Conservation (phyloP, 2,888 invertebrate species). For the Sicus ferrugineus region DNA sequence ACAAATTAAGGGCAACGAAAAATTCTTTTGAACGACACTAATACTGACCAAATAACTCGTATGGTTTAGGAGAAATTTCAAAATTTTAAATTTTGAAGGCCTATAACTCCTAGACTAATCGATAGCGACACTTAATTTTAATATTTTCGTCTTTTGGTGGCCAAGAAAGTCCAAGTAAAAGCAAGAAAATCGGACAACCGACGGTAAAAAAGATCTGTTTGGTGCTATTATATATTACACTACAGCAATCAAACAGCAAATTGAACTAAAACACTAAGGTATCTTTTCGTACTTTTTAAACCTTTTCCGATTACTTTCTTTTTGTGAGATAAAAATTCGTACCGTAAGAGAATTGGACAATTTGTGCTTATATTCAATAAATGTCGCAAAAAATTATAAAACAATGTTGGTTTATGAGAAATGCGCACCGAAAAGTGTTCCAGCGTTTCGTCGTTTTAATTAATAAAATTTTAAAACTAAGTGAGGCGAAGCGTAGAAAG, state of each 20-base stretch:
- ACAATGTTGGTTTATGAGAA: neutral
- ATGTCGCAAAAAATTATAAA: neutral
- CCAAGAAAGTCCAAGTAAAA: neutral
- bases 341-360: neutral
- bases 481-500: neutral
- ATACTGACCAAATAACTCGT: too few relatives aligned
- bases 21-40: too few relatives aligned
- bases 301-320: too few relatives aligned
- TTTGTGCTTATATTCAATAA: neutral
- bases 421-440: neutral
- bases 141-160: too few relatives aligned
- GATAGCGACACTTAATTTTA: too few relatives aligned
- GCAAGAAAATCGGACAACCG: neutral
- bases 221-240: too few relatives aligned
- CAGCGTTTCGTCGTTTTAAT: neutral
- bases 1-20: too few relatives aligned
- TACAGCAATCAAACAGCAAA: too few relatives aligned
- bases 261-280: too few relatives aligned
- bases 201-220: neutral
- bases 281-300: too few relatives aligned
- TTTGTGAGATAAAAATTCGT: neutral
- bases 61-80: too few relatives aligned
- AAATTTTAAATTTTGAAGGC: neutral
- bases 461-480: neutral
- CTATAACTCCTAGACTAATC: neutral